Evolutionary conservation across 23 tunicate species (phyloP).

Genomic region (Aplidium turbinatum): DNA sequence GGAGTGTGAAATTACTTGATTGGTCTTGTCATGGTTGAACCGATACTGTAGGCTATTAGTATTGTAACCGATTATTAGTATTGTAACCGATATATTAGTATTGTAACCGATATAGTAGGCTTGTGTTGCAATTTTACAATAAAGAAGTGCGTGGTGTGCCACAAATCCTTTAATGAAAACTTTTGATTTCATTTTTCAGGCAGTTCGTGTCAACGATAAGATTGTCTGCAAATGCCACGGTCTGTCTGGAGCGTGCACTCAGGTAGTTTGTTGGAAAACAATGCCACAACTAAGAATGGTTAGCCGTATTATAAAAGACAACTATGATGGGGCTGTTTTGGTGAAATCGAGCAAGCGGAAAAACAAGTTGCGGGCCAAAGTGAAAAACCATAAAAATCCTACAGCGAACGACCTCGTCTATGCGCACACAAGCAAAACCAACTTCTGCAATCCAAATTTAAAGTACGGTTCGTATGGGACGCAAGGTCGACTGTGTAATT

Average conservation of each 20-base stretch:
- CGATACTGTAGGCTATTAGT: too few species aligned
- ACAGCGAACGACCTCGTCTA: slow-evolving; percentile 53
- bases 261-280: slow-evolving; percentile 85
- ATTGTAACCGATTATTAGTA: too few species aligned
- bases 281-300: slow-evolving; percentile 67
- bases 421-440: slow-evolving; percentile 20
- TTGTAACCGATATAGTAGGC: too few species aligned
- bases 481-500: slow-evolving; percentile 65
- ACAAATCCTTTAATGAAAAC: too few species aligned
- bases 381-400: slow-evolving; percentile 27
- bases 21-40: too few species aligned
- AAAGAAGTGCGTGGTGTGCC: too few species aligned
- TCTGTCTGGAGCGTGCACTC: slow-evolving; percentile 82
- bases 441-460: slow-evolving; percentile 62
- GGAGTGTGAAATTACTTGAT: too few species aligned
- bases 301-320: slow-evolving; percentile 43
- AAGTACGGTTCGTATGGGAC: slow-evolving; percentile 77
- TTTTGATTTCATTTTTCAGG: slow-evolving; percentile 63
- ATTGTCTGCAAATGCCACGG: slow-evolving; percentile 92
- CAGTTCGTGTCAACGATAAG: slow-evolving; percentile 37
- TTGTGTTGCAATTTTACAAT: too few species aligned
- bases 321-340: slow-evolving; percentile 46
- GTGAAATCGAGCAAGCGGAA: slow-evolving; percentile 43
- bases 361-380: slow-evolving; percentile 18
- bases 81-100: too few species aligned